phyloP scores from a whole-genome alignment of 2,113 vertebrate genomes.

The Bathybates hornii region DNA sequence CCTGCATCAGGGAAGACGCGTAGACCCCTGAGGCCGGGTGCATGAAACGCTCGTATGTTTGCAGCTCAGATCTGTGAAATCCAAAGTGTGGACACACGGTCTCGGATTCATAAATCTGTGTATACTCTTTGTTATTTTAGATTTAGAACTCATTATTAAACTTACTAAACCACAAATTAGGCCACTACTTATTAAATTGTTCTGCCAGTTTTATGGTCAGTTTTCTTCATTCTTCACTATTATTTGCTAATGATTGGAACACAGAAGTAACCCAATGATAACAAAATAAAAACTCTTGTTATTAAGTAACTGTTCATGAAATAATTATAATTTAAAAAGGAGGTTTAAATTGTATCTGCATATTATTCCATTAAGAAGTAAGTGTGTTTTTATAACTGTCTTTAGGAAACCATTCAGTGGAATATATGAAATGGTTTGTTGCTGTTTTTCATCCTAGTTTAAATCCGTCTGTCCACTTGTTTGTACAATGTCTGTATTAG shows the following conservation, averaged over 20 bases:
- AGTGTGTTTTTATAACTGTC: rapidly evolving
- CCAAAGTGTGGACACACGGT: neutral
- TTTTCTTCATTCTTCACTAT: neutral
- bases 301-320: neutral
- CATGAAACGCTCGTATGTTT: neutral
- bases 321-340: neutral
- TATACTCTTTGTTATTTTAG: rapidly evolving
- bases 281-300: neutral
- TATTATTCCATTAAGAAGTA: rapidly evolving
- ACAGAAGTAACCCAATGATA: neutral
- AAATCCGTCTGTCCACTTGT: rapidly evolving
- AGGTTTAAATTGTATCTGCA: neutral
- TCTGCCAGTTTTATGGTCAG: neutral
- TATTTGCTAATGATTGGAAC: neutral
- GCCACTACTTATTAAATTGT: rapidly evolving
- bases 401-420: neutral
- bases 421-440: neutral
- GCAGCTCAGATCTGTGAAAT: neutral
- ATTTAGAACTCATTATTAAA: neutral
- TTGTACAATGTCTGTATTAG: neutral
- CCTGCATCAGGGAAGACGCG: rapidly evolving
- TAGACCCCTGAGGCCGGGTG: neutral
- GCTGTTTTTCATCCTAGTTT: neutral
- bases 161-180: neutral
- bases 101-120: neutral